A percentile compares a stretch with the other conserved stretches of the same genome.
These are phyloP conservation scores for Antheraea yamamai DNA, from an alignment of 2,888 invertebrate species.

Conservation along the genomic window DNA sequence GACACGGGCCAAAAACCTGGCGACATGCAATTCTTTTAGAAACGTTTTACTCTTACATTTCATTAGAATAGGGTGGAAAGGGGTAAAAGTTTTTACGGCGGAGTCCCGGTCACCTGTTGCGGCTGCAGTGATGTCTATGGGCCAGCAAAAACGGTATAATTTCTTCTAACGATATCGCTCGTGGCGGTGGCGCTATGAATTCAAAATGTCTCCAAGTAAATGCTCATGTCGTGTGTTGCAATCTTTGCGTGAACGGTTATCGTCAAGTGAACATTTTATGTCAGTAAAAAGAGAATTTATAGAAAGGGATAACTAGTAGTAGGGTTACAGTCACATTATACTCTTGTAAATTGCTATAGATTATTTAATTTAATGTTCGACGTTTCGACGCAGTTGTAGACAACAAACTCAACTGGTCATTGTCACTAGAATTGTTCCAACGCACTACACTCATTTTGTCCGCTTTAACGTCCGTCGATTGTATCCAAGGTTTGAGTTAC, in stretches of 20 bases:
- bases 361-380: background rate
- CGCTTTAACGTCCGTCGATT: background rate
- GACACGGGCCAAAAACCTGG: background rate
- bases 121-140: background rate
- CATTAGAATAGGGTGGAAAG: background rate
- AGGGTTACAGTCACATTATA: background rate
- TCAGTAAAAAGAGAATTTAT: background rate
- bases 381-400: too few species aligned
- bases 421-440: background rate
- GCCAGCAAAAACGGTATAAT: conserved; percentile 13
- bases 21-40: background rate
- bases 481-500: background rate
- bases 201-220: background rate
- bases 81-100: conserved; percentile 7
- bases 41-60: background rate
- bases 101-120: conserved; percentile 9
- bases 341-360: background rate
- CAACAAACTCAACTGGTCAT: background rate
- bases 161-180: conserved; percentile 1
- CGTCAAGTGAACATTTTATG: background rate
- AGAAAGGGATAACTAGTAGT: background rate
- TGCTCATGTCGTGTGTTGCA: background rate
- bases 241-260: background rate
- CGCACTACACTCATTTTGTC: background rate
- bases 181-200: conserved; percentile 7